Percentiles rank a stretch among this genome's conserved stretches.
Evolutionary conservation across 2,888 invertebrate species (phyloP).

Genomic region (Ennomos erosarius): DNA sequence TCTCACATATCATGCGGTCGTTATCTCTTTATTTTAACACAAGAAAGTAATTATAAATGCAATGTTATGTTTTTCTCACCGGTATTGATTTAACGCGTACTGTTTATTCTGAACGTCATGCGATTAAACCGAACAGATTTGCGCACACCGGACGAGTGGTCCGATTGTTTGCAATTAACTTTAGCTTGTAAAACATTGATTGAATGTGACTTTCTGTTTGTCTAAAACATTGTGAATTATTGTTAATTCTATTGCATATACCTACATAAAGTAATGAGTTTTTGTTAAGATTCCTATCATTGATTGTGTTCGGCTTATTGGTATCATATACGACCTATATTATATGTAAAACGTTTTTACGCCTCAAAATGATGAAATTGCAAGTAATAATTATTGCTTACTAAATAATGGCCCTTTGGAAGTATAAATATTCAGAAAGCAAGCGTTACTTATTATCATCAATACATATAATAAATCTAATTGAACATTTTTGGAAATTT

Average conservation of each 20-base stretch:
- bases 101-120: slow-evolving; percentile 46
- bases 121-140: slow-evolving; percentile 49
- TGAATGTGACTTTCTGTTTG: slow-evolving; percentile 31
- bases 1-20: background rate
- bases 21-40: slow-evolving; percentile 13
- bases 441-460: too few species aligned
- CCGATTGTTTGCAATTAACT: slow-evolving; percentile 43
- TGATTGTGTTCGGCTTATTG: too few species aligned
- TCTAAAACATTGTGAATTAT: slow-evolving; percentile 18
- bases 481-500: too few species aligned
- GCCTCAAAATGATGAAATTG: too few species aligned
- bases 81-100: slow-evolving; percentile 45
- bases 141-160: slow-evolving; percentile 39
- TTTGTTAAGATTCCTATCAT: too few species aligned
- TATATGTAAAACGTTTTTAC: too few species aligned
- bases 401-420: too few species aligned
- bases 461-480: too few species aligned
- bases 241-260: background rate
- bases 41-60: slow-evolving; percentile 29
- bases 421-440: too few species aligned
- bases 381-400: too few species aligned
- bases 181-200: slow-evolving; percentile 35
- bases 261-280: background rate
- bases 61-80: slow-evolving; percentile 38
- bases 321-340: too few species aligned